These are phyloP conservation scores for Megaustenia siamemsis DNA, from an alignment of 2,888 invertebrate species.

Conservation along the genomic window DNA sequence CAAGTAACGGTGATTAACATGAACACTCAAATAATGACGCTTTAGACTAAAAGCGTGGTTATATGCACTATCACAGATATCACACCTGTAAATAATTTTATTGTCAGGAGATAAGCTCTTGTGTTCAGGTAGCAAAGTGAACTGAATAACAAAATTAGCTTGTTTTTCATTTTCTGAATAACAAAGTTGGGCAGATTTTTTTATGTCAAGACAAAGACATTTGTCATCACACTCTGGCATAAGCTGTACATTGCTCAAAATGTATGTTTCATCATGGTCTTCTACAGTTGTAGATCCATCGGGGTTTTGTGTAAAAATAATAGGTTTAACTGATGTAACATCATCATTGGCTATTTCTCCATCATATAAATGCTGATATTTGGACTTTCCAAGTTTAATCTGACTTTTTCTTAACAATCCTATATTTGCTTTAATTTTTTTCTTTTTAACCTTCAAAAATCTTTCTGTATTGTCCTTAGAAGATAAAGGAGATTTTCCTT, in stretches of 20 bases:
- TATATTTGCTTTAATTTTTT: background rate
- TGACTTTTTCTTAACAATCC: background rate
- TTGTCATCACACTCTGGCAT: constrained; percentile 42
- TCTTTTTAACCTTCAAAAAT: background rate
- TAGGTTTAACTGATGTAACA: constrained; percentile 5
- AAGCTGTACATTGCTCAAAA: constrained; percentile 2
- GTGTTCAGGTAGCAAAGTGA: constrained; percentile 49
- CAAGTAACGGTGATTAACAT: constrained; percentile 81
- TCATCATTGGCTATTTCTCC: background rate
- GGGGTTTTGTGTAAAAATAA: constrained; percentile 25
- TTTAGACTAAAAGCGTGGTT: constrained; percentile 82
- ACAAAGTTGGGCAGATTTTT: background rate
- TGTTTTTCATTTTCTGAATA: background rate
- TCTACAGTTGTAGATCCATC: constrained; percentile 46
- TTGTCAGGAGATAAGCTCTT: constrained; percentile 28
- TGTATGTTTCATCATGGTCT: constrained; percentile 51
- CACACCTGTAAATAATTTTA: constrained; percentile 81
- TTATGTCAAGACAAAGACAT: constrained; percentile 35
- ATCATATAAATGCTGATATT: background rate
- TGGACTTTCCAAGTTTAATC: constrained; percentile 14
- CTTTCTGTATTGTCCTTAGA: background rate
- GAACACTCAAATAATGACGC: constrained; percentile 81
- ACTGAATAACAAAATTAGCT: constrained; percentile 32
- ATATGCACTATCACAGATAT: constrained; percentile 81
- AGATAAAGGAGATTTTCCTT: background rate